A percentile compares a stretch with the other conserved stretches of the same genome.
Evolutionary conservation across 2,797 vertebrate genomes (phyloP).

Genomic region (Cyprinodon diabolis): DNA sequence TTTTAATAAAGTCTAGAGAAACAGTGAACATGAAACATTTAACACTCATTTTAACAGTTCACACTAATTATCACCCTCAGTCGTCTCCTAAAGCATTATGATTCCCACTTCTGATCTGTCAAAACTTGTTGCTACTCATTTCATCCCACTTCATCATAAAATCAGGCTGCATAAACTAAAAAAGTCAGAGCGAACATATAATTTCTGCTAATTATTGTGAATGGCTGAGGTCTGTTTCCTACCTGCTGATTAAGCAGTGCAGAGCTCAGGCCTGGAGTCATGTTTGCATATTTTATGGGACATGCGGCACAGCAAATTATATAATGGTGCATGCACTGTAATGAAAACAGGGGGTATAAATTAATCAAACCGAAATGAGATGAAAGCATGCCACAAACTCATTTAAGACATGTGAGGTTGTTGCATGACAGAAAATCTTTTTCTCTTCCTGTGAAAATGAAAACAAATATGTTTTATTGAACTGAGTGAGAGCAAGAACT

Average conservation of each 20-base stretch:
- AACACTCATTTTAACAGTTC: conserved; percentile 9
- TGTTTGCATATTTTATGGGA: conserved; percentile 47
- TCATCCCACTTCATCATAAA: conserved; percentile 14
- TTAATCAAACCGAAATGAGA: conserved; percentile 6
- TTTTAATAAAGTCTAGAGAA: neutral
- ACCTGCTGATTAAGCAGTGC: conserved; percentile 26
- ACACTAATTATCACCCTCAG: conserved; percentile 20
- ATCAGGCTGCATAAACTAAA: conserved; percentile 15
- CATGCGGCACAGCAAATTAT: conserved; percentile 31
- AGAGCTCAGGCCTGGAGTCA: conserved; percentile 14
- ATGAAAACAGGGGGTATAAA: conserved; percentile 21
- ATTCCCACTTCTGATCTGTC: conserved; percentile 10
- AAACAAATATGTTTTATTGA: conserved; percentile 12
- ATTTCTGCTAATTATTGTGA: conserved; percentile 27
- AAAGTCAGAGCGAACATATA: conserved; percentile 17
- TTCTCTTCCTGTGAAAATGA: neutral
- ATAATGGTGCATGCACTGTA: conserved; percentile 4
- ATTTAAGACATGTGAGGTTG: neutral
- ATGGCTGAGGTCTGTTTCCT: conserved; percentile 13
- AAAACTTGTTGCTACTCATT: conserved; percentile 14
- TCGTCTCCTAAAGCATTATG: conserved; percentile 21
- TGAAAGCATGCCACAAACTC: neutral
- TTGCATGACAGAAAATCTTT: neutral
- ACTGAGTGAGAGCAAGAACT: conserved; percentile 16
- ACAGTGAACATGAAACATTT: conserved; percentile 2